Percentiles rank a stretch among this genome's conserved stretches.
Conservation (phyloP, 2,113 vertebrate genomes). For the Bos taurus region DNA sequence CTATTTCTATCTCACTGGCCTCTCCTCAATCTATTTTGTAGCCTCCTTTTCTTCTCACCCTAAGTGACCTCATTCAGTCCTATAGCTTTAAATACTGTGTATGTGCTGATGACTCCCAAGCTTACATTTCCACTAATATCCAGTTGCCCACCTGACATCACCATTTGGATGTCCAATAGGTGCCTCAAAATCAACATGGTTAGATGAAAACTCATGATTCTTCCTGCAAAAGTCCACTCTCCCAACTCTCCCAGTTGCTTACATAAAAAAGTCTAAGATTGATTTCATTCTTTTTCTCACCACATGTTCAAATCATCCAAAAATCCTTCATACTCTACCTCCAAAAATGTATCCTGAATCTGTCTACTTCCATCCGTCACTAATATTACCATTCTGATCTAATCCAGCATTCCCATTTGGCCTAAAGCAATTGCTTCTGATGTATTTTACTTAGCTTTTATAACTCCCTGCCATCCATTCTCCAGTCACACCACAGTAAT, state of each 20-base stretch:
- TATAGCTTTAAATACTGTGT: conserved; percentile 7
- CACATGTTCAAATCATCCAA: not conserved
- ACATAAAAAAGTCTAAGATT: not conserved
- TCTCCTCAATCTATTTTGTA: not conserved
- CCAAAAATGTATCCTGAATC: not conserved
- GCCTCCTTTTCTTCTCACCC: not conserved
- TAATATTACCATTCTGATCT: not conserved
- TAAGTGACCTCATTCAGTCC: not conserved
- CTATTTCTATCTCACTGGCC: not conserved
- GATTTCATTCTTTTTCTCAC: not conserved
- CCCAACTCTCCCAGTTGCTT: not conserved
- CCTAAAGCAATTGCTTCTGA: not conserved
- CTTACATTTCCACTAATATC: not conserved
- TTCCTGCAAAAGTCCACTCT: not conserved
- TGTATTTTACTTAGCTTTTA: not conserved
- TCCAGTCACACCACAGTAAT: not conserved
- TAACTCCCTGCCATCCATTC: not conserved
- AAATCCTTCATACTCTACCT: not conserved
- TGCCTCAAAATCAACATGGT: not conserved
- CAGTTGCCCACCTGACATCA: not conserved
- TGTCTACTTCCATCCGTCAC: not conserved
- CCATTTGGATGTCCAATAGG: not conserved
- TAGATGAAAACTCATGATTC: not conserved
- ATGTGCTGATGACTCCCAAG: not conserved
- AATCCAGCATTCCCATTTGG: not conserved